phyloP scores from a whole-genome alignment of 2,113 vertebrate genomes.

The Poecile atricapillus region DNA sequence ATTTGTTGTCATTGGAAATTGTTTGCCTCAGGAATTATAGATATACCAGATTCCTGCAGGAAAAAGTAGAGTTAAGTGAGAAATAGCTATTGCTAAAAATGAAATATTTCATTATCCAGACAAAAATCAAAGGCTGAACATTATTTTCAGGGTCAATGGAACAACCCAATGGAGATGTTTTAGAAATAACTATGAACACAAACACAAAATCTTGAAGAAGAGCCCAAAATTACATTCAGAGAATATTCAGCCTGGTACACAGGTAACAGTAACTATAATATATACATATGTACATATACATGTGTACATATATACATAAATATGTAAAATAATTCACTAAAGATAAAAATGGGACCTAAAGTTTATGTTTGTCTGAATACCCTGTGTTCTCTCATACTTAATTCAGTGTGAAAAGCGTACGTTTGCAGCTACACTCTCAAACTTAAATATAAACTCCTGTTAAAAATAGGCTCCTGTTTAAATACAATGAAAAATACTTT shows the following conservation, averaged over 20 bases:
- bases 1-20: neutral
- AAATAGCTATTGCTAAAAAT: neutral
- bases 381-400: neutral
- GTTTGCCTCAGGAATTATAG: neutral
- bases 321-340: neutral
- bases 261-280: neutral
- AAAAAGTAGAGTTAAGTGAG: neutral
- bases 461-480: neutral
- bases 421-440: neutral
- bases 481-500: neutral
- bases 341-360: neutral
- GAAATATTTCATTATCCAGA: neutral
- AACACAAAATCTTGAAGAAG: neutral
- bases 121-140: neutral
- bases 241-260: neutral
- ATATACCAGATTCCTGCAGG: neutral
- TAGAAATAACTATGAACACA: neutral
- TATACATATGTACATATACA: neutral
- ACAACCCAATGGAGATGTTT: neutral
- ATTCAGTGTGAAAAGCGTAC: rapidly evolving
- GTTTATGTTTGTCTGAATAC: neutral
- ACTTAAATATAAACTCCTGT: neutral
- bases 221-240: neutral
- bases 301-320: neutral
- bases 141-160: neutral